phyloP scores from a whole-genome alignment of 2,888 invertebrate species.

The Lithophane leautieri region DNA sequence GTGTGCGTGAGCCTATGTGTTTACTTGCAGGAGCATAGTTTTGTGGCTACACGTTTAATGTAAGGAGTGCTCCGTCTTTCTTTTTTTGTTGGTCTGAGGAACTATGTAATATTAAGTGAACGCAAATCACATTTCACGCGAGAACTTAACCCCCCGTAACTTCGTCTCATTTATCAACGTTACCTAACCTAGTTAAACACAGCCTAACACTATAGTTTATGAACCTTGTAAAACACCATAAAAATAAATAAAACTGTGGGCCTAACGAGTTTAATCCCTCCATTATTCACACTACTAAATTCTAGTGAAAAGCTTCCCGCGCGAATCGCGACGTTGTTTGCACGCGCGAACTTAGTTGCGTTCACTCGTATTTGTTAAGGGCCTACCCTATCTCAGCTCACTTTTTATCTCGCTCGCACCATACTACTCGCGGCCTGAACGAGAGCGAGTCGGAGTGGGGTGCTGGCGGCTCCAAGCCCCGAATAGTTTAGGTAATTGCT shows the following conservation, averaged over 20 bases:
- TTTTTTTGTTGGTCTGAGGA: no score
- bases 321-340: slow-evolving; percentile 44
- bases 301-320: slow-evolving; percentile 44
- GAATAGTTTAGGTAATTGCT: no score
- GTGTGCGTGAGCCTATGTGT: no score
- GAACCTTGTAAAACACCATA: slow-evolving; percentile 44
- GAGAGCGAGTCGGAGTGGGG: no score
- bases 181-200: slow-evolving; percentile 13
- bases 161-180: slow-evolving; percentile 20
- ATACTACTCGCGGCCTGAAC: no score
- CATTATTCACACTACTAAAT: slow-evolving; percentile 64
- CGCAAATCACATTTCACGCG: background rate
- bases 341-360: slow-evolving; percentile 49
- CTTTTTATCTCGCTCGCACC: no score
- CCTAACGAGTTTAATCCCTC: slow-evolving; percentile 60
- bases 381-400: no score
- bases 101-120: background rate
- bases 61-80: no score
- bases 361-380: slow-evolving; percentile 43
- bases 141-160: background rate
- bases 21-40: no score
- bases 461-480: no score
- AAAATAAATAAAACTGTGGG: slow-evolving; percentile 57
- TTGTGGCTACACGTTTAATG: no score
- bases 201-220: slow-evolving; percentile 38